These are phyloP conservation scores for Rhaphigaster nebulosa DNA, from an alignment of 2,888 invertebrate species.

Conservation along the genomic window DNA sequence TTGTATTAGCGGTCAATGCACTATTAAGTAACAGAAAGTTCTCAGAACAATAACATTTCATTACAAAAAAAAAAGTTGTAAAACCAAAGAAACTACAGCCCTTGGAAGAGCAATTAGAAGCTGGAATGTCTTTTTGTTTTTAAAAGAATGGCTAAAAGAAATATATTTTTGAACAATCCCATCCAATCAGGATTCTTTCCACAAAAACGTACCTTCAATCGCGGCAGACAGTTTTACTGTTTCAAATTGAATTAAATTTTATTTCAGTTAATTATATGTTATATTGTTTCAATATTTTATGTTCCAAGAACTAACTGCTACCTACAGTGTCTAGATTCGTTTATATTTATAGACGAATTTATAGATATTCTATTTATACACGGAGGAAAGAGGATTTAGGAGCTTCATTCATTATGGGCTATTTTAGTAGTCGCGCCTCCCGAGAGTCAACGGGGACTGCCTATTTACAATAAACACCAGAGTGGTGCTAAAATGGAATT, in stretches of 20 bases:
- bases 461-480: background rate
- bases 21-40: background rate
- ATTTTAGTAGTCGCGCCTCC: background rate
- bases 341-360: constrained; percentile 35
- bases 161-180: background rate
- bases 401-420: constrained; percentile 30
- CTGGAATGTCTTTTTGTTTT: constrained; percentile 12
- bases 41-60: background rate
- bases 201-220: background rate
- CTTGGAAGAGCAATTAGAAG: constrained; percentile 6
- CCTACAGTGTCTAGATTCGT: background rate
- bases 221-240: background rate
- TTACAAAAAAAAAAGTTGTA: background rate
- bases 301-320: background rate
- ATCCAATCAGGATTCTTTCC: background rate
- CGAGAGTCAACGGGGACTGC: background rate
- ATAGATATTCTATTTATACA: constrained; percentile 26
- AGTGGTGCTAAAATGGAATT: background rate
- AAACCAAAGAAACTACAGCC: background rate
- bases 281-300: background rate
- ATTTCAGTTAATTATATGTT: too few relatives aligned
- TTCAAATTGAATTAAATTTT: background rate
- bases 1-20: background rate
- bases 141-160: background rate
- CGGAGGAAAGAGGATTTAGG: constrained; percentile 22